phyloP scores from a whole-genome alignment of 2,797 vertebrate genomes.

The Delichon dasypus region DNA sequence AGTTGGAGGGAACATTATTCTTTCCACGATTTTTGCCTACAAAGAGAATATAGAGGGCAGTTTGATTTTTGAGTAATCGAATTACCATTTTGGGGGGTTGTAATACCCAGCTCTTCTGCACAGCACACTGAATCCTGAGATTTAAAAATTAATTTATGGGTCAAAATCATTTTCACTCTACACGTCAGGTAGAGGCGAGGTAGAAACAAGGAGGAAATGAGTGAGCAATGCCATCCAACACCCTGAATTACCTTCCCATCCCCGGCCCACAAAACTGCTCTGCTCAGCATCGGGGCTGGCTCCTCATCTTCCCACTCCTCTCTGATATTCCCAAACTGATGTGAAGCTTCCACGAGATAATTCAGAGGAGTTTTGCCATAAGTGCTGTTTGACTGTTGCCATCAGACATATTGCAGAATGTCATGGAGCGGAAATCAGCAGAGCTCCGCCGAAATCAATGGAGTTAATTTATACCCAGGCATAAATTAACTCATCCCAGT shows the following conservation, averaged over 20 bases:
- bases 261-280: background rate
- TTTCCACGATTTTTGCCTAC: background rate
- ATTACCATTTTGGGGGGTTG: background rate
- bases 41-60: background rate
- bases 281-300: background rate
- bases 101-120: background rate
- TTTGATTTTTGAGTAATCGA: slow-evolving; percentile 21
- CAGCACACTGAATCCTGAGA: background rate
- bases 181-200: background rate
- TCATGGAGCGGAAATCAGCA: background rate
- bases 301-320: background rate
- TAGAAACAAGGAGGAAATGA: background rate
- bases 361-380: background rate
- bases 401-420: background rate
- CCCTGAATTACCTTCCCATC: background rate
- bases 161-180: background rate
- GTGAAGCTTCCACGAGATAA: background rate
- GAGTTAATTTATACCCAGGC: background rate
- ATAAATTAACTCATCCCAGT: background rate
- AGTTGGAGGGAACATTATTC: background rate
- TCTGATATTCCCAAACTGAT: background rate
- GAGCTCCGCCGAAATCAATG: background rate
- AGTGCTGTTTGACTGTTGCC: background rate
- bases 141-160: background rate
- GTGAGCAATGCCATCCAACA: background rate